Percentiles rank a stretch among this genome's conserved stretches.
phyloP scores from a whole-genome alignment of 1,140 invertebrate genomes.

The Battus philenor region DNA sequence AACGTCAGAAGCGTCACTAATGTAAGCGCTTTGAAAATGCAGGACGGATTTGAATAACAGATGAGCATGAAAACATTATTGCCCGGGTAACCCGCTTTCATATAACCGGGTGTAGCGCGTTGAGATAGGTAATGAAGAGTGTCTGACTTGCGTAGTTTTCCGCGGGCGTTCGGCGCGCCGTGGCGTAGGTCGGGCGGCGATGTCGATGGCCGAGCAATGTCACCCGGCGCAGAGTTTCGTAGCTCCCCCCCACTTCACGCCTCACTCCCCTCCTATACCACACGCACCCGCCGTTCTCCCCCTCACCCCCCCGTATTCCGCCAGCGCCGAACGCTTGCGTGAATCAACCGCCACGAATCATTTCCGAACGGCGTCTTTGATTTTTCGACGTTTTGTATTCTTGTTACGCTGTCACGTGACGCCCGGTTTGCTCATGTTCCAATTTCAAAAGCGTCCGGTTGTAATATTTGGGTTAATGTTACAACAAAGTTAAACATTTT shows the following conservation, averaged over 20 bases:
- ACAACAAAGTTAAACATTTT: too few relatives aligned
- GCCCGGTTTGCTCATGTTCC: neutral
- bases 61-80: too few relatives aligned
- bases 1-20: too few relatives aligned
- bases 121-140: neutral
- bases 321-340: constrained; percentile 28
- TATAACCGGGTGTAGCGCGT: neutral
- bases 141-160: constrained; percentile 24
- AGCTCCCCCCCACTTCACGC: constrained; percentile 19
- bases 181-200: constrained; percentile 61
- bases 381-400: constrained; percentile 11
- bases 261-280: constrained; percentile 10
- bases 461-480: too few relatives aligned
- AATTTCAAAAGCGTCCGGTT: too few relatives aligned
- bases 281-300: constrained; percentile 15
- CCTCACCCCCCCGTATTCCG: constrained; percentile 14
- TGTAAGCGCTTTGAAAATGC: too few relatives aligned
- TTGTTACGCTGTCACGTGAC: neutral
- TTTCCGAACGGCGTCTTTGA: constrained; percentile 48
- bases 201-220: constrained; percentile 65
- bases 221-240: constrained; percentile 52
- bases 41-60: too few relatives aligned
- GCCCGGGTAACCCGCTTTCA: constrained; percentile 3
- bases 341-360: constrained; percentile 37
- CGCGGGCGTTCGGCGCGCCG: constrained; percentile 34